Base-by-base conservation (phyloP, 2,797 vertebrate genomes). In the Oryzias sinensis region DNA sequence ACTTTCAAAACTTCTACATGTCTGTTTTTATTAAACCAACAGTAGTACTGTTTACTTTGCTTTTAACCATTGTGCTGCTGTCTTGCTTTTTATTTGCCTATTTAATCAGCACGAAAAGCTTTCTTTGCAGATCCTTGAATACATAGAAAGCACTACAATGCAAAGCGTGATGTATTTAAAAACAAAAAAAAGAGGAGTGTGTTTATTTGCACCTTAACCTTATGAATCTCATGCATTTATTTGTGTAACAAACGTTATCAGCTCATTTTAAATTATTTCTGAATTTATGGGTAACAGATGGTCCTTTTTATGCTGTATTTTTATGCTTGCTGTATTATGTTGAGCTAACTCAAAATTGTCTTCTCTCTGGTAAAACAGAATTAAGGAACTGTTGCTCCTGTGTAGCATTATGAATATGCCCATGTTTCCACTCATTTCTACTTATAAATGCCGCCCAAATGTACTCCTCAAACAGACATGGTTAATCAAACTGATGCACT, bases 281-380 rank as follows among this genome's bases (percentile, higher is more conserved):
- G 33, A 29, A 49, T 29, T 41, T 15, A 22, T 29, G 56, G 60
- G 66, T 37, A 37, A 11, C 60, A 65, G 65, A 64, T 77, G 74
- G 72, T 65, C 49, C 24, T 47, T 65, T 51, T 25, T 73, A 63
- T 55, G 20, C 20, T 22, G 20, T 22, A 22, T 22, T 22, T 22
- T 22, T 22, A 22, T 22, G 20, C 20, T 22, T 54, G 53, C 63
- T 76, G 76, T 63, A 66, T 81, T 81, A 54, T 69, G 55, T 52
- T 51, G 48, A 37, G 9, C 68, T 62, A 64, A 70, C 59, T 73
- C 15, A 17, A 51, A 62, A 62, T 44, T 29, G 41, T 58, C 63
- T 68, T 65, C 51, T 72, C 49, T 65, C 53, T 54, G 45, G 53
- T 70, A 49, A 61, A 72, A 59, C 18, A 41, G 40, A 67, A 49